A percentile compares a stretch with the other conserved stretches of the same genome.
These are phyloP conservation scores for Acanthiza pusilla DNA, from an alignment of 2,797 vertebrate species.

Conservation along the genomic window DNA sequence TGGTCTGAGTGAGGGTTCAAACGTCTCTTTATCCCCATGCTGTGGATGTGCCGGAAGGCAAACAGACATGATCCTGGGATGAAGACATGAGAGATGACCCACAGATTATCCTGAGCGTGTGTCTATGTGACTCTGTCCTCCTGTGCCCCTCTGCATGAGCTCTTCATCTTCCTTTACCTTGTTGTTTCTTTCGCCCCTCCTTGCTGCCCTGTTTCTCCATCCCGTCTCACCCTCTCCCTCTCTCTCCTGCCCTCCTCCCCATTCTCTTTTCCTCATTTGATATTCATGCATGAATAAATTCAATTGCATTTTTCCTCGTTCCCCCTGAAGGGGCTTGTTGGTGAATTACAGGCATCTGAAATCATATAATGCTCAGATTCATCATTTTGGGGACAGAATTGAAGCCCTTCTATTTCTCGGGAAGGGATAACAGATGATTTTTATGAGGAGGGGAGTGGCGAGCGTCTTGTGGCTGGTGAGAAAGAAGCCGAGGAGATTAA, in stretches of 20 bases:
- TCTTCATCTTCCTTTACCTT: not conserved
- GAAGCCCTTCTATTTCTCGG: constrained; percentile 10
- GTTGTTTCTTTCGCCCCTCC: not conserved
- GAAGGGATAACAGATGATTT: not conserved
- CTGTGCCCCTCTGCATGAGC: not conserved
- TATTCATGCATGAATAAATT: constrained; percentile 76
- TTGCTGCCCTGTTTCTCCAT: constrained; percentile 13
- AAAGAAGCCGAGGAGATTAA: not conserved
- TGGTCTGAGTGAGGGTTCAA: not conserved
- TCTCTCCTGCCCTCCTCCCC: constrained; percentile 29
- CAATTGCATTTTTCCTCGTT: constrained; percentile 61
- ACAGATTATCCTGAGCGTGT: not conserved
- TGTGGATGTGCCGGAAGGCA: not conserved
- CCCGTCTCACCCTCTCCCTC: not conserved
- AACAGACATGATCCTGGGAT: not conserved
- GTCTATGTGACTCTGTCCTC: not conserved
- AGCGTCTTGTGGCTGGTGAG: not conserved
- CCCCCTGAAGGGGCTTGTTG: constrained; percentile 64
- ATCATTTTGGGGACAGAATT: constrained; percentile 37
- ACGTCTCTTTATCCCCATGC: not conserved
- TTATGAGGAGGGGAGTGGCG: not conserved
- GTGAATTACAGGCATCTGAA: constrained; percentile 63
- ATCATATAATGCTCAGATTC: constrained; percentile 48
- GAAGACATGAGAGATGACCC: not conserved
- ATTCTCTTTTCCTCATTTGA: constrained; percentile 80